A percentile compares a stretch with the other conserved stretches of the same genome.
Evolutionary conservation across 2,888 invertebrate species (phyloP).

Genomic region (Lithodes maja): DNA sequence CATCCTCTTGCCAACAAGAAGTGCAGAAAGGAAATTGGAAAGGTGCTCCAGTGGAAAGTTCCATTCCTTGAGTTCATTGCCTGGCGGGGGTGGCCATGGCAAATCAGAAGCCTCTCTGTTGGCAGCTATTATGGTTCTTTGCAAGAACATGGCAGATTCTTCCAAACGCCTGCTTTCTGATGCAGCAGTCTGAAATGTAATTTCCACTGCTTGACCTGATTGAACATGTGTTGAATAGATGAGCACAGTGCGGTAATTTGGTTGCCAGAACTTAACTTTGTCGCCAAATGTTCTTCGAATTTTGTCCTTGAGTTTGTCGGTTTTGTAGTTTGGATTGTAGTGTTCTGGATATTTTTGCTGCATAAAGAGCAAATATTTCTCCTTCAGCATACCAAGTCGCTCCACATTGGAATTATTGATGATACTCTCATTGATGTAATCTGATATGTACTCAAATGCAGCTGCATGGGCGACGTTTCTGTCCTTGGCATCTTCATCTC

Average conservation of each 20-base stretch:
- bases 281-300: neutral
- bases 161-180: neutral
- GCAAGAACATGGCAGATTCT: neutral
- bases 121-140: neutral
- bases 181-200: conserved; percentile 25
- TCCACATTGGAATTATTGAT: neutral
- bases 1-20: too few relatives aligned
- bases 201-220: conserved; percentile 11
- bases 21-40: too few relatives aligned
- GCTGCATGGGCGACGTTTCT: too few relatives aligned
- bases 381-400: neutral
- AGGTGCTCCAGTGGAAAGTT: too few relatives aligned
- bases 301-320: conserved; percentile 5
- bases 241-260: conserved; percentile 20
- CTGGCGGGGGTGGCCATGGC: too few relatives aligned
- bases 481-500: too few relatives aligned
- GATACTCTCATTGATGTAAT: neutral
- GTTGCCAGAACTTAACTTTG: conserved; percentile 5
- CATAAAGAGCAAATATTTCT: neutral
- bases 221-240: conserved; percentile 9
- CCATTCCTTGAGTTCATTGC: too few relatives aligned
- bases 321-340: conserved; percentile 12
- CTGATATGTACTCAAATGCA: neutral
- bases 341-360: neutral
- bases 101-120: too few relatives aligned